phyloP scores from a whole-genome alignment of 2,113 vertebrate species.

The Takifugu bimaculatus region DNA sequence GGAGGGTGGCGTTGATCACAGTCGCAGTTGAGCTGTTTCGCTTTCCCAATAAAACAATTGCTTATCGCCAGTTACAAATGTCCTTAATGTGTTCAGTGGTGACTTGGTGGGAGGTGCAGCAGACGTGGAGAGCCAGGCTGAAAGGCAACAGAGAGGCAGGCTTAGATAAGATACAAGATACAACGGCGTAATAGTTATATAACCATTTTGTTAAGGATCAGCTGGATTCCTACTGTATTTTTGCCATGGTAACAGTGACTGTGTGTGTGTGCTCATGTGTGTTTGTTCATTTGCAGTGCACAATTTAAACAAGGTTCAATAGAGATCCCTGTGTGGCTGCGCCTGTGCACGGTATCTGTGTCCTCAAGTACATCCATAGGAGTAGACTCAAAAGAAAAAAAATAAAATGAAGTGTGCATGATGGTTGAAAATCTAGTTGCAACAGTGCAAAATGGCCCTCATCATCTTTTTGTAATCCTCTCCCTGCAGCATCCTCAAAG shows the following conservation, averaged over 20 bases:
- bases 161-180: constrained; percentile 68
- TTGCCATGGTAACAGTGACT: constrained; percentile 69
- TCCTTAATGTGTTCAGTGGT: constrained; percentile 41
- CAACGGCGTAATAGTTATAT: constrained; percentile 71
- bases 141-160: constrained; percentile 49
- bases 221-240: constrained; percentile 72
- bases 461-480: constrained; percentile 43
- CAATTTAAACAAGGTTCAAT: constrained; percentile 24
- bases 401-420: neutral
- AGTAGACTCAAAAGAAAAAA: neutral
- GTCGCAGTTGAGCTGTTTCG: constrained; percentile 11
- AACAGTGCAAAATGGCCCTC: constrained; percentile 35
- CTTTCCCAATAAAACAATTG: constrained; percentile 31
- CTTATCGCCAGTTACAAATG: constrained; percentile 40
- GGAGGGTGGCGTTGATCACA: constrained; percentile 32
- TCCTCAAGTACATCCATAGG: constrained; percentile 16
- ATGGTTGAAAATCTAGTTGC: constrained; percentile 24
- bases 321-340: constrained; percentile 15
- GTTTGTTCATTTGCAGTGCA: constrained; percentile 7
- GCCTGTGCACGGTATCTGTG: neutral
- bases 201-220: constrained; percentile 75
- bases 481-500: constrained; percentile 42
- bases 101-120: constrained; percentile 40
- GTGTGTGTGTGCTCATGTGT: constrained; percentile 28
- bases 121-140: constrained; percentile 41